Evolutionary conservation across 2,888 invertebrate genomes (phyloP), one percentile per base, ranked within the genome.

Genomic region (Panzeria rudis): DNA sequence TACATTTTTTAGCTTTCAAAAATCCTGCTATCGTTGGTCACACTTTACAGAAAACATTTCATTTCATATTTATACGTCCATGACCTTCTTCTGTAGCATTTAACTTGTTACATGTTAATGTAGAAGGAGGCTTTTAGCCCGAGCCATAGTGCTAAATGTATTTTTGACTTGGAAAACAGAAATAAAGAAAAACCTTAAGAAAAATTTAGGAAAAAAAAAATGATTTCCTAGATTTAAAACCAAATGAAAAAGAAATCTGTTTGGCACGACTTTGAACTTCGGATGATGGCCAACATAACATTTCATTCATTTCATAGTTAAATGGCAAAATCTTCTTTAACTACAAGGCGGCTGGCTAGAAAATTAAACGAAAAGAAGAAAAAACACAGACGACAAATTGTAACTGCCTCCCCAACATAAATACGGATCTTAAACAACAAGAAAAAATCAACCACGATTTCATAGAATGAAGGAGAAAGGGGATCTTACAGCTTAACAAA

Each of bases 221-320:
- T 68, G 29, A 81, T 81, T 81, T 76, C 82, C 75, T 82, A 71
- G 71, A 76, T 76, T 62, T 41, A 76, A 41, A 81, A 59, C 3
- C 35, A 71, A 68, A 68, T 62, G 54, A 71, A 82, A 82, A 82
- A 82, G 80, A 87, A 86, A 87, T 86, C 79, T 86, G 62, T 84
- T 82, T 80, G 80, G 87, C 87, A 87, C 87, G 87, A 87, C 86
- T 87, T 87, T 87, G 87, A 87, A 87, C 87, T 87, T 86, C 78
- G 75, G 61, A 41, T 78, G 81, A 78, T 82, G 82, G 84, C 81
- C 69, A 78, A 77, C 80, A 84, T 41, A 80, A 80, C 73, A 84
- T 79, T 71, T 79, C 41, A 64, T 77, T 75, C 56, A 32, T 62
- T 62, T 73, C 25, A 35, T 20, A 50, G n/a, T 56, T 35, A 62